Conservation (phyloP, 2,113 vertebrate species). For the Pavo muticus region DNA sequence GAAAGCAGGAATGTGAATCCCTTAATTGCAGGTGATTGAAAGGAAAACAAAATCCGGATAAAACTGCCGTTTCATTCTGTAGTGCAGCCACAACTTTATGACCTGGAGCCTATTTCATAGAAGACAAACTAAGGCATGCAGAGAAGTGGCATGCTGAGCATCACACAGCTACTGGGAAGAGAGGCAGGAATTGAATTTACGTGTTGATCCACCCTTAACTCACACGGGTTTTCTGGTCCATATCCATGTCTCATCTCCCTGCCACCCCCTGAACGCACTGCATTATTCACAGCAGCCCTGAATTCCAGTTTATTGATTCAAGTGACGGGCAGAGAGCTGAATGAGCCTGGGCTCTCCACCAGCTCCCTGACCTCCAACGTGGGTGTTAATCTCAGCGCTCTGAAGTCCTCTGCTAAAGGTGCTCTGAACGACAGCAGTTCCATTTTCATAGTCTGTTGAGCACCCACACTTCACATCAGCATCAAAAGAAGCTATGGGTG, state of each 20-base stretch:
- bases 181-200: not conserved
- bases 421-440: rapidly evolving
- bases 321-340: not conserved
- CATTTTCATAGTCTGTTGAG: not conserved
- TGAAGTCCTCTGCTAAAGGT: not conserved
- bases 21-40: not conserved
- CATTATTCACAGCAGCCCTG: not conserved
- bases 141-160: not conserved
- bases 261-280: rapidly evolving
- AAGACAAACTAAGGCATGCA: not conserved
- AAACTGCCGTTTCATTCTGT: not conserved
- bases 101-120: not conserved
- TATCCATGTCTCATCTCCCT: not conserved
- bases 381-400: not conserved
- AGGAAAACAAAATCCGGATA: not conserved
- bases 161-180: not conserved
- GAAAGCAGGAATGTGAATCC: not conserved
- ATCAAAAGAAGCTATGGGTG: not conserved
- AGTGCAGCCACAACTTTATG: not conserved
- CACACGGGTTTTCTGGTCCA: not conserved
- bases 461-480: not conserved
- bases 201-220: not conserved
- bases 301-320: not conserved
- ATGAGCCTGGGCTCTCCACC: not conserved
- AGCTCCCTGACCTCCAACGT: rapidly evolving